These are phyloP conservation scores for Bombyx mandarina DNA, from an alignment of 1,140 invertebrate species.

Conservation along the genomic window DNA sequence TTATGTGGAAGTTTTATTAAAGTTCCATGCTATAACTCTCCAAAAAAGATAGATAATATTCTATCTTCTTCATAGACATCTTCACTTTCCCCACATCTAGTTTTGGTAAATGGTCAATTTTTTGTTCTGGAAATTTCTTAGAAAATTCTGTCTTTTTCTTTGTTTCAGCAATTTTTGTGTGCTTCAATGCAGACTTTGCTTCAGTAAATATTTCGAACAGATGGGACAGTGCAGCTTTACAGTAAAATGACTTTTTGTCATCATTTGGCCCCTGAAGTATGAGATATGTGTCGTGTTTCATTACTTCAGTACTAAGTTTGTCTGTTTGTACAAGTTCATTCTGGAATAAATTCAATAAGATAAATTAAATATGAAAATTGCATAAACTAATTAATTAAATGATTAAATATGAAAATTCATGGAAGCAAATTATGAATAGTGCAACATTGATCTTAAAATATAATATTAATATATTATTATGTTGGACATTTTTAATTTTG, in stretches of 20 bases:
- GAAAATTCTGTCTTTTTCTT: slow-evolving; percentile 52
- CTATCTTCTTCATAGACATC: slow-evolving; percentile 75
- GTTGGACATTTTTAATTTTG: no score
- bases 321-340: slow-evolving; percentile 52
- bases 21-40: slow-evolving; percentile 48
- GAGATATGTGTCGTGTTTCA: slow-evolving; percentile 47
- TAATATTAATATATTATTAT: no score
- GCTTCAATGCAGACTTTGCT: slow-evolving; percentile 40
- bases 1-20: slow-evolving; percentile 9
- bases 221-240: slow-evolving; percentile 74
- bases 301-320: slow-evolving; percentile 43
- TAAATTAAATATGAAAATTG: no score
- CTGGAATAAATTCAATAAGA: slow-evolving; percentile 28
- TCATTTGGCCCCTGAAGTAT: slow-evolving; percentile 48
- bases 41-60: slow-evolving; percentile 79
- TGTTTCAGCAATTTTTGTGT: slow-evolving; percentile 25
- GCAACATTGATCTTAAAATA: no score
- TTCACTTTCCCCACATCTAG: slow-evolving; percentile 73
- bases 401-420: no score
- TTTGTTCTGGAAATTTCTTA: slow-evolving; percentile 71
- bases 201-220: slow-evolving; percentile 69
- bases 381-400: no score
- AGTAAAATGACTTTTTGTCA: slow-evolving; percentile 38
- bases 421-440: no score
- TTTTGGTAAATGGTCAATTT: slow-evolving; percentile 51